Percentiles rank a stretch among this genome's conserved stretches.
Evolutionary conservation across 2,888 invertebrate genomes (phyloP).

Genomic region (Metacarcinus magister): DNA sequence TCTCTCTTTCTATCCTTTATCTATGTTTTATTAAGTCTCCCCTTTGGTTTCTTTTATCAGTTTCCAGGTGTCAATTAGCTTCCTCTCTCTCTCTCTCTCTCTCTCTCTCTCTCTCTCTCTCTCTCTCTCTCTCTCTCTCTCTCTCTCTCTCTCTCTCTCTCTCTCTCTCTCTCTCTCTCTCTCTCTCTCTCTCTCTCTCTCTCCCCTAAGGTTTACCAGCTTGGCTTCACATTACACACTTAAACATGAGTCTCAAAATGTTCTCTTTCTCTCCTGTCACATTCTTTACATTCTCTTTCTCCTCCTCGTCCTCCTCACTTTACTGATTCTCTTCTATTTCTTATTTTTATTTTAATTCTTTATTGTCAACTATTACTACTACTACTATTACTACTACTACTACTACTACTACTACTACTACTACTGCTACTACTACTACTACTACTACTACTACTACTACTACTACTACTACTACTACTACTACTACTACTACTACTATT

Average conservation of each 20-base stretch:
- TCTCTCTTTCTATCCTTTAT: neutral
- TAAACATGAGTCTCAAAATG: neutral
- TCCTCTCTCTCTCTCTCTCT: neutral
- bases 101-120: slow-evolving; percentile 2
- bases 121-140: slow-evolving; percentile 2
- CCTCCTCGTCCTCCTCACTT: neutral
- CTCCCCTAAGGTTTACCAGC: neutral
- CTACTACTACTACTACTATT: neutral
- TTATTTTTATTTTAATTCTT: neutral
- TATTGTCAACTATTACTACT: neutral
- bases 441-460: slow-evolving; percentile 46
- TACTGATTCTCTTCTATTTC: too few species aligned
- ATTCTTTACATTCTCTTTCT: neutral
- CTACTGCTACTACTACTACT: slow-evolving; percentile 46
- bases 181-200: neutral
- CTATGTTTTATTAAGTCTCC: neutral
- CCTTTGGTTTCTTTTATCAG: neutral
- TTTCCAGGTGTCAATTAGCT: neutral
- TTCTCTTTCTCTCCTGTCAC: neutral
- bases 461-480: slow-evolving; percentile 17
- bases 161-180: too few species aligned
- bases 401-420: neutral
- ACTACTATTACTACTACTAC: neutral
- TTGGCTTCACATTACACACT: neutral
- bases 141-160: slow-evolving; percentile 1